These are phyloP conservation scores for Podilymbus podiceps DNA, from an alignment of 2,113 vertebrate species.

Conservation along the genomic window DNA sequence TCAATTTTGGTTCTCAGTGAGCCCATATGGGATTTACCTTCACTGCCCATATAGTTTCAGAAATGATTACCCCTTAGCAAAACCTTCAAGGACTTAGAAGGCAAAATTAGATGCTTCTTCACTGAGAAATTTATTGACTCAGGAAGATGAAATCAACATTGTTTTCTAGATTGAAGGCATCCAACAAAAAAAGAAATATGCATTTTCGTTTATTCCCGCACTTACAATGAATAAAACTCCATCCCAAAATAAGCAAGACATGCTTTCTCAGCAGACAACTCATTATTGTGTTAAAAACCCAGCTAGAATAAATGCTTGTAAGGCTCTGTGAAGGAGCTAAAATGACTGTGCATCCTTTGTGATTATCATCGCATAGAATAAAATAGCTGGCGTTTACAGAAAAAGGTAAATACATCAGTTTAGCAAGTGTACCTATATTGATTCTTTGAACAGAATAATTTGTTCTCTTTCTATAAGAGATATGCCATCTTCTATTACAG, in stretches of 20 bases:
- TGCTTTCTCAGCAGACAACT: background rate
- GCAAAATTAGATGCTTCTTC: background rate
- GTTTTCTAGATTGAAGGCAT: background rate
- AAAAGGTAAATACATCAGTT: background rate
- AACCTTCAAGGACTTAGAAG: background rate
- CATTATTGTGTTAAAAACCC: background rate
- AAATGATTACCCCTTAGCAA: background rate
- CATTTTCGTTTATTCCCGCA: background rate
- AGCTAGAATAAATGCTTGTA: background rate
- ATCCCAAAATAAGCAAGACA: background rate
- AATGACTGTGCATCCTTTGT: background rate
- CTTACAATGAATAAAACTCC: background rate
- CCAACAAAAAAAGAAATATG: background rate
- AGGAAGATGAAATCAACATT: background rate
- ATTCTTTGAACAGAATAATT: background rate
- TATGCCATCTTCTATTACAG: background rate
- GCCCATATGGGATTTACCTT: background rate
- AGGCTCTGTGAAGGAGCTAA: background rate
- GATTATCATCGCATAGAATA: background rate
- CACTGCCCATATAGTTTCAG: background rate
- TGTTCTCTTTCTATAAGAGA: background rate
- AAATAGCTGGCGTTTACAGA: background rate
- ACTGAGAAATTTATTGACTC: background rate
- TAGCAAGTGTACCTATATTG: background rate
- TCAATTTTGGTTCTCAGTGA: background rate